Percentiles rank a stretch among this genome's conserved stretches.
Conservation (phyloP, 2,888 invertebrate species). For the Chloromyia formosa region DNA sequence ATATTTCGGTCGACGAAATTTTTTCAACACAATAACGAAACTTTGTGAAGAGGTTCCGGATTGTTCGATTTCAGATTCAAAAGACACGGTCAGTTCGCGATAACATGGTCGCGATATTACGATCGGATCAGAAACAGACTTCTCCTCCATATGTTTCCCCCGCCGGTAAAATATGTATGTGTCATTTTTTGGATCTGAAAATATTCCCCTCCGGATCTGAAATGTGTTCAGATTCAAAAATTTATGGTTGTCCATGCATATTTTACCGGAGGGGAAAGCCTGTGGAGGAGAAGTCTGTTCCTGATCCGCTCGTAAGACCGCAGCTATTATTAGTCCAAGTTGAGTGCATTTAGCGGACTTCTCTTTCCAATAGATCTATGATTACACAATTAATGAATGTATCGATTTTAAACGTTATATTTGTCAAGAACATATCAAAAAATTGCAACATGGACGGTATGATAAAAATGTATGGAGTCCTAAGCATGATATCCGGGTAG, state of each 20-base stretch:
- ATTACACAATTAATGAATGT: constrained; percentile 51
- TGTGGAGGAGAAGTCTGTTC: too few species aligned
- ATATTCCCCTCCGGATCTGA: too few species aligned
- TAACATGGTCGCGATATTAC: not conserved
- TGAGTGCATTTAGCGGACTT: not conserved
- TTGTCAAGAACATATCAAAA: constrained; percentile 46
- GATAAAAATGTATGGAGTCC: constrained; percentile 48
- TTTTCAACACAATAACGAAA: constrained; percentile 61
- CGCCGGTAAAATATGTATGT: not conserved
- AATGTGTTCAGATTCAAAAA: too few species aligned
- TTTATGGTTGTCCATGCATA: too few species aligned
- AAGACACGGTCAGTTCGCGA: constrained; percentile 20
- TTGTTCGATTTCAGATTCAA: constrained; percentile 45
- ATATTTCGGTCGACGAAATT: constrained; percentile 66
- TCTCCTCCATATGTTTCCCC: too few species aligned
- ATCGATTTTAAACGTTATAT: constrained; percentile 45
- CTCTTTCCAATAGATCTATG: constrained; percentile 48
- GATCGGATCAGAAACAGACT: too few species aligned
- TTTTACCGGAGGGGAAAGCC: too few species aligned
- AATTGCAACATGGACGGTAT: constrained; percentile 47
- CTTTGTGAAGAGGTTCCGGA: constrained; percentile 54
- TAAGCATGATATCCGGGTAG: constrained; percentile 34
- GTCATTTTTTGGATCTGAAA: too few species aligned
- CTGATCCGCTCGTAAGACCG: too few species aligned
- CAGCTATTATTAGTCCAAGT: too few species aligned